These are phyloP conservation scores for Chlorops oryzae DNA, from an alignment of 1,140 invertebrate species.

Conservation along the genomic window DNA sequence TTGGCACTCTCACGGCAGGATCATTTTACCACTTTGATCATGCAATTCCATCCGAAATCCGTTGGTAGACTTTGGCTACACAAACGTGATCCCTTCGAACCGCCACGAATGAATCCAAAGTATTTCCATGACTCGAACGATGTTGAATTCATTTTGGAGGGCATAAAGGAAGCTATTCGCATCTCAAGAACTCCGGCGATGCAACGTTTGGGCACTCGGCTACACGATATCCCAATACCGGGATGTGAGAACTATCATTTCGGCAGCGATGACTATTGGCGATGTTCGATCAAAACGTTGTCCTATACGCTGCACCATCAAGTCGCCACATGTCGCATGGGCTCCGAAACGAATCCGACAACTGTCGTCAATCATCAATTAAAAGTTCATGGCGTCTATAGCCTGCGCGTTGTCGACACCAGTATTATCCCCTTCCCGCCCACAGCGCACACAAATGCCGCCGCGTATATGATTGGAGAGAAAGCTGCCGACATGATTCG, in stretches of 20 bases:
- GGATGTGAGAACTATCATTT: conserved; percentile 55
- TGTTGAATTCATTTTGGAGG: conserved; percentile 60
- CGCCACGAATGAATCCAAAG: conserved; percentile 68
- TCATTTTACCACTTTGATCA: conserved; percentile 62
- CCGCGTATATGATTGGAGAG: conserved; percentile 80
- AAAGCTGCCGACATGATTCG: conserved; percentile 80
- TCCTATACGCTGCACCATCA: conserved; percentile 66
- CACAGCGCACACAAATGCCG: conserved; percentile 66
- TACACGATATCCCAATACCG: conserved; percentile 56
- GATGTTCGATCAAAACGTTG: conserved; percentile 60
- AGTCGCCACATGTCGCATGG: conserved; percentile 72
- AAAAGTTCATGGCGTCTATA: conserved; percentile 63
- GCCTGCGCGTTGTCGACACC: conserved; percentile 68
- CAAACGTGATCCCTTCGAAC: conserved; percentile 65
- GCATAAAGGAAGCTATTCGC: conserved; percentile 58
- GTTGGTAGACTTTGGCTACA: conserved; percentile 61
- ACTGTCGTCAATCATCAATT: conserved; percentile 72
- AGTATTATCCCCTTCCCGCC: conserved; percentile 69
- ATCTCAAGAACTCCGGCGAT: conserved; percentile 58
- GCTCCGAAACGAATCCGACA: conserved; percentile 56
- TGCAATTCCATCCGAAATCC: conserved; percentile 68
- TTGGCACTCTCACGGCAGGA: conserved; percentile 51
- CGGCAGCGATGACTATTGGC: conserved; percentile 64
- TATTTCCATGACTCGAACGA: conserved; percentile 62
- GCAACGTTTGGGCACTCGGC: conserved; percentile 44